Evolutionary conservation across 2,888 invertebrate genomes (phyloP).

Genomic region (Bellardia pandia): DNA sequence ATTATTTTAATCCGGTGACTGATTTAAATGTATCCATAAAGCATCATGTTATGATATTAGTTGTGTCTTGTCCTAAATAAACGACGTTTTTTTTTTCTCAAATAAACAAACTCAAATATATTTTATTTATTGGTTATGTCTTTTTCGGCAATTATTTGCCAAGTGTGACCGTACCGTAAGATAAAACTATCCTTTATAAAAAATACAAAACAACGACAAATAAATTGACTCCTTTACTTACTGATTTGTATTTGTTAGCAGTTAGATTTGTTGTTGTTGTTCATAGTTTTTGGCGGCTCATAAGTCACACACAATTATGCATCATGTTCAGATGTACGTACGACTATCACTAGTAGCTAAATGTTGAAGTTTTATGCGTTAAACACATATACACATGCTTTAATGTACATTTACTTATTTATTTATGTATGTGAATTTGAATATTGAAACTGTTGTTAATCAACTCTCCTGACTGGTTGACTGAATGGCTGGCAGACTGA

Average conservation of each 20-base stretch:
- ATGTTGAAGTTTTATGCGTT: neutral
- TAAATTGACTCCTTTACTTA: neutral
- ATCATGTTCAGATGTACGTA: slow-evolving; percentile 14
- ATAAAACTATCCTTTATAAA: neutral
- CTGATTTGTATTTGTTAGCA: neutral
- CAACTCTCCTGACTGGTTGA: slow-evolving; percentile 51
- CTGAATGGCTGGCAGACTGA: slow-evolving; percentile 10
- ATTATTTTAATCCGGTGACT: too few relatives aligned
- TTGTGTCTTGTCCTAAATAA: too few relatives aligned
- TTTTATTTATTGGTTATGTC: too few relatives aligned
- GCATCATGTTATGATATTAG: too few relatives aligned
- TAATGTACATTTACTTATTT: neutral
- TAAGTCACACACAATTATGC: slow-evolving; percentile 47
- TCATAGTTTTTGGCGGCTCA: slow-evolving; percentile 44
- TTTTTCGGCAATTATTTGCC: too few relatives aligned
- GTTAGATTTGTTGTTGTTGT: neutral
- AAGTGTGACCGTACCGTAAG: too few relatives aligned
- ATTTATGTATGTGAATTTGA: slow-evolving; percentile 18
- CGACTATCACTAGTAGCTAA: too few relatives aligned
- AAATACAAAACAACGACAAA: neutral
- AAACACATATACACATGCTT: neutral
- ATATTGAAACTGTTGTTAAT: slow-evolving; percentile 64
- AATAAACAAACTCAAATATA: too few relatives aligned
- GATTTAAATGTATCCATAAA: too few relatives aligned
- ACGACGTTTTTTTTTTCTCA: too few relatives aligned